Conservation (phyloP, 2,888 invertebrate species). For the Lithosia quadra region DNA sequence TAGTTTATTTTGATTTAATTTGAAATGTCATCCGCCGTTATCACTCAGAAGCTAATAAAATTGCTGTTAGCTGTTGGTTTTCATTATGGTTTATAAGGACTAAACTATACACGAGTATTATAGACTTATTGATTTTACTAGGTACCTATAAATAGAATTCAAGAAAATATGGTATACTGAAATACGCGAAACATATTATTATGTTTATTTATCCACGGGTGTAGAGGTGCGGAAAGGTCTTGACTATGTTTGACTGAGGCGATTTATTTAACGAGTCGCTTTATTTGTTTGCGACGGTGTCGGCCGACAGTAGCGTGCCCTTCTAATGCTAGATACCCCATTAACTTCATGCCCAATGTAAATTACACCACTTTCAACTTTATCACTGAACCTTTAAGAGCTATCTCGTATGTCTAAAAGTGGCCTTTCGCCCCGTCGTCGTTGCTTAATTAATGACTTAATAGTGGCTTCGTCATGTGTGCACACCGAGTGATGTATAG, state of each 20-base stretch:
- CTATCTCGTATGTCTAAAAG: constrained; percentile 43
- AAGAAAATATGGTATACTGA: constrained; percentile 42
- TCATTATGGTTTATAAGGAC: background rate
- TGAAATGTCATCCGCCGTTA: background rate
- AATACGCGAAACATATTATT: constrained; percentile 66
- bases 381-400: constrained; percentile 60
- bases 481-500: constrained; percentile 60
- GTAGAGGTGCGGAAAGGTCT: constrained; percentile 75
- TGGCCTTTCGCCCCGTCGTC: constrained; percentile 55
- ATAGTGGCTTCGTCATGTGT: constrained; percentile 72
- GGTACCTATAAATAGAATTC: background rate
- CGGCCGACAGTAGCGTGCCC: constrained; percentile 61
- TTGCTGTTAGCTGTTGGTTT: background rate
- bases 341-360: constrained; percentile 67
- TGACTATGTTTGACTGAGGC: constrained; percentile 75
- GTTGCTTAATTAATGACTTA: constrained; percentile 76
- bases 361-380: constrained; percentile 69
- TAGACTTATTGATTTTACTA: background rate
- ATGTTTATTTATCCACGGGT: constrained; percentile 72
- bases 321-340: constrained; percentile 75
- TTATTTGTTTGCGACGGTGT: constrained; percentile 75
- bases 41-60: background rate
- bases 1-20: too few relatives aligned
- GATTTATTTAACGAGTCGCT: constrained; percentile 80
- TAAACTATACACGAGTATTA: too few relatives aligned